Percentiles rank a stretch among this genome's conserved stretches.
Evolutionary conservation across 1,140 invertebrate genomes (phyloP).

Genomic region (Phymastichus coffea): DNA sequence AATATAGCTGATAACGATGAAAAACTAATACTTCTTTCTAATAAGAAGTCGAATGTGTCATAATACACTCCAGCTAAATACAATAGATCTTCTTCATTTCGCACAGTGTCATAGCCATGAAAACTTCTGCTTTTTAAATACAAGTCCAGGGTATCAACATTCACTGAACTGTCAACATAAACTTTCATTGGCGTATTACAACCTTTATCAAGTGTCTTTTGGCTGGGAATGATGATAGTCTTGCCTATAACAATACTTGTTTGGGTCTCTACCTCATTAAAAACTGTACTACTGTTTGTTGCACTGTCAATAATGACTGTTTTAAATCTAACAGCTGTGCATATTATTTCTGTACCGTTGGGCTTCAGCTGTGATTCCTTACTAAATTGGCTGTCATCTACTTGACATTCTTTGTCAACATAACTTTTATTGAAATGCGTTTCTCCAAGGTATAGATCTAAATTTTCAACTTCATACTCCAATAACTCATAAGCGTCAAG

Average conservation of each 20-base stretch:
- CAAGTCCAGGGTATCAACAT: neutral
- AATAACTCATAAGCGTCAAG: neutral
- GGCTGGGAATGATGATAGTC: neutral
- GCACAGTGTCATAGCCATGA: neutral
- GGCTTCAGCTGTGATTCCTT: neutral
- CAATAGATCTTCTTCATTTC: neutral
- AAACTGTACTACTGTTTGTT: neutral
- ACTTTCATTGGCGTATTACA: neutral
- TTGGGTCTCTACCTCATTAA: conserved; percentile 5
- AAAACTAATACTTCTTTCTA: neutral
- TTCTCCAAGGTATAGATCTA: neutral
- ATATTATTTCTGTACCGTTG: too few relatives aligned
- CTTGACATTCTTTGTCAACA: conserved; percentile 18
- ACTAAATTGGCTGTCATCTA: neutral
- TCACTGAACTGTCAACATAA: neutral
- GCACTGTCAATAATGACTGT: conserved; percentile 13
- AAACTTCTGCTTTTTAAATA: neutral
- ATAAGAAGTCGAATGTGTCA: neutral
- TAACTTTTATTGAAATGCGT: neutral
- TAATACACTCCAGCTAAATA: neutral
- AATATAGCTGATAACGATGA: neutral
- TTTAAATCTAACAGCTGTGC: too few relatives aligned
- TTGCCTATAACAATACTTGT: neutral
- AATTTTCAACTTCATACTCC: neutral
- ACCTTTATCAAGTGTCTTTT: neutral